Evolutionary conservation across 2,797 vertebrate species (phyloP).

Genomic region (Liparis tanakae): DNA sequence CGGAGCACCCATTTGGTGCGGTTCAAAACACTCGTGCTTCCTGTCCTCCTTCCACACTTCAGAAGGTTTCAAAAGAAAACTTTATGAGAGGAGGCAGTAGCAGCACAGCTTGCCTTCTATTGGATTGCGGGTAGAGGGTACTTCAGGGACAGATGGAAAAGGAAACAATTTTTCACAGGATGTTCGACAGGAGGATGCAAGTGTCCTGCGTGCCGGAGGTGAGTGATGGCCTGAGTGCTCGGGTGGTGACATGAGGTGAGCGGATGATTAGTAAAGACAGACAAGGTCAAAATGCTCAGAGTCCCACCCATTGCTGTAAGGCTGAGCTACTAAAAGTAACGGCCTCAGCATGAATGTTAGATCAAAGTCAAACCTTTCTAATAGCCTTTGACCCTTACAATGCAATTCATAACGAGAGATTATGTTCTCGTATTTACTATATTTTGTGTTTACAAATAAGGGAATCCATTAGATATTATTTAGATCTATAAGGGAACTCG

Average conservation of each 20-base stretch:
- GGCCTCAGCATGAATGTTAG: slow-evolving; percentile 6
- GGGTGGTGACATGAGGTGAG: slow-evolving; percentile 46
- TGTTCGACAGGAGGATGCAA: slow-evolving; percentile 40
- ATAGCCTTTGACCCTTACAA: slow-evolving; percentile 13
- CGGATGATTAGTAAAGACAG: slow-evolving; percentile 43
- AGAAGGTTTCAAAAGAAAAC: slow-evolving; percentile 35
- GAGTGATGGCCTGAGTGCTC: slow-evolving; percentile 42
- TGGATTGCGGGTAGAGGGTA: slow-evolving; percentile 29
- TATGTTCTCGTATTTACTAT: neutral
- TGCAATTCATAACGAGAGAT: slow-evolving; percentile 16
- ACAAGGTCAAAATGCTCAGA: slow-evolving; percentile 52
- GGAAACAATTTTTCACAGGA: slow-evolving; percentile 41
- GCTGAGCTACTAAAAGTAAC: neutral
- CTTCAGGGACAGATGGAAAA: slow-evolving; percentile 48
- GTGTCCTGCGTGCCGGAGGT: slow-evolving; percentile 23
- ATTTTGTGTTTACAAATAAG: slow-evolving; percentile 16
- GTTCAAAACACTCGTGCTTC: slow-evolving; percentile 46
- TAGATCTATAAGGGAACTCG: slow-evolving; percentile 24
- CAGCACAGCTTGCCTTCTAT: slow-evolving; percentile 41
- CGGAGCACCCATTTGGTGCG: slow-evolving; percentile 5
- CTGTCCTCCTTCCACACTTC: slow-evolving; percentile 31
- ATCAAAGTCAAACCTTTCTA: neutral
- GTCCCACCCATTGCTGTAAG: slow-evolving; percentile 12
- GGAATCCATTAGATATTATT: slow-evolving; percentile 35
- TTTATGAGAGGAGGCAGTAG: slow-evolving; percentile 27